Percentiles rank a stretch among this genome's conserved stretches.
phyloP scores from a whole-genome alignment of 2,113 vertebrate species.

The Caloenas nicobarica region DNA sequence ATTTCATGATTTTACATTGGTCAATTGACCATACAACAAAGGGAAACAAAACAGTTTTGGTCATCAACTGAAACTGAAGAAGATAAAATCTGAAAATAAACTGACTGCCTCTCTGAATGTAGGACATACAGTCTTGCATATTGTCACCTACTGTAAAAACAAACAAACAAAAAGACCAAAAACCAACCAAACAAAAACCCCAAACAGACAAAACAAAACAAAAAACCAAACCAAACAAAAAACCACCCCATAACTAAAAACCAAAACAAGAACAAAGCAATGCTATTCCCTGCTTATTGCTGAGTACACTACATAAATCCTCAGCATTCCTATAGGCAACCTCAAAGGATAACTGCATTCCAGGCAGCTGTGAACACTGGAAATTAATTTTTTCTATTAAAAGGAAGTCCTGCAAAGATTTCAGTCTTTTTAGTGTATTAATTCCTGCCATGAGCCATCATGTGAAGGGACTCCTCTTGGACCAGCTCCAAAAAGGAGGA shows the following conservation, averaged over 20 bases:
- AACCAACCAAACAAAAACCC: no score
- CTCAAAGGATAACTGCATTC: not conserved
- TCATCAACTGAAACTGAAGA: not conserved
- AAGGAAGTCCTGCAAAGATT: not conserved
- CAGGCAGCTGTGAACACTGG: not conserved
- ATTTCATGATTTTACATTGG: slow-evolving; percentile 10
- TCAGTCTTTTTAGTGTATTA: not conserved
- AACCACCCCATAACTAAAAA: no score
- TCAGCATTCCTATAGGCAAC: not conserved
- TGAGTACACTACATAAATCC: not conserved
- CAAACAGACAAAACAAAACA: no score
- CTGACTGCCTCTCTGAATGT: not conserved
- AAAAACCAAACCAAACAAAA: no score
- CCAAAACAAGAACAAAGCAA: not conserved
- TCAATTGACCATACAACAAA: not conserved
- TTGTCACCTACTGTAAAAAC: not conserved
- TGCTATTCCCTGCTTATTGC: not conserved
- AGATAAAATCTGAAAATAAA: slow-evolving; percentile 10
- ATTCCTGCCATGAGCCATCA: not conserved
- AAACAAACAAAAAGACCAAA: not conserved
- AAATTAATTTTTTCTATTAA: not conserved
- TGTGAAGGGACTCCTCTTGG: not conserved
- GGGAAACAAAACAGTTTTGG: not conserved
- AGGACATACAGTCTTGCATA: not conserved
- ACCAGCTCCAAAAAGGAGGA: not conserved